These are phyloP conservation scores for Phyllopteryx taeniolatus DNA, from an alignment of 2,113 vertebrate species.

Conservation along the genomic window DNA sequence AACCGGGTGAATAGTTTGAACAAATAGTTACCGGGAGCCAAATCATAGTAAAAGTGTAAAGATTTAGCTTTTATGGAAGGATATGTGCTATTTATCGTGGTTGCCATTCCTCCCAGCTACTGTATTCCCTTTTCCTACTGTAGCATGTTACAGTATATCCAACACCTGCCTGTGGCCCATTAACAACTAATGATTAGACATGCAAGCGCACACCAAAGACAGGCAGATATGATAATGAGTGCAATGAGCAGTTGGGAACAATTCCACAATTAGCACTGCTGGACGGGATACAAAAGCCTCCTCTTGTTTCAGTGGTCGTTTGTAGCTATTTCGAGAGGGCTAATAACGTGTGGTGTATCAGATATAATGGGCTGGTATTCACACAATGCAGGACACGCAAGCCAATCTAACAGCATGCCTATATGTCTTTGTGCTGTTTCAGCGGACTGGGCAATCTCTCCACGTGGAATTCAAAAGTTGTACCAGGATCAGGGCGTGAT, in stretches of 20 bases:
- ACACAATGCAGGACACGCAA: slow-evolving; percentile 29
- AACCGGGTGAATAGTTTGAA: background rate
- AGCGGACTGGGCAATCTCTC: background rate
- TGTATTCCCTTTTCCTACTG: background rate
- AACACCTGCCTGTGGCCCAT: slow-evolving; percentile 1
- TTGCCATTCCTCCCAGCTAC: background rate
- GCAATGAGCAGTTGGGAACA: slow-evolving; percentile 20
- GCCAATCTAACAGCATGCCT: slow-evolving; percentile 6
- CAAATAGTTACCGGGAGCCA: background rate
- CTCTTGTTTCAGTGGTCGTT: slow-evolving; percentile 46
- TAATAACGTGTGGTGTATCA: slow-evolving; percentile 30
- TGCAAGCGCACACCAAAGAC: slow-evolving; percentile 4
- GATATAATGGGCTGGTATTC: slow-evolving; percentile 32
- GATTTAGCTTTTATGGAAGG: background rate
- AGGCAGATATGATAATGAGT: slow-evolving; percentile 6
- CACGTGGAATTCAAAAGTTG: slow-evolving; percentile 8
- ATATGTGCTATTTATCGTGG: background rate
- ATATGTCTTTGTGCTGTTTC: slow-evolving; percentile 3
- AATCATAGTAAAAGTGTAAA: background rate
- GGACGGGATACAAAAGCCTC: slow-evolving; percentile 37
- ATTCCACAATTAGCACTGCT: slow-evolving; percentile 47
- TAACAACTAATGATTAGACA: slow-evolving; percentile 1
- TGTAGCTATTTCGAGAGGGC: slow-evolving; percentile 53
- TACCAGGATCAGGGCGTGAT: background rate
- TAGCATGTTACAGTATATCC: background rate